Conservation (phyloP, 2,888 invertebrate genomes). For the Thelaira solivaga region DNA sequence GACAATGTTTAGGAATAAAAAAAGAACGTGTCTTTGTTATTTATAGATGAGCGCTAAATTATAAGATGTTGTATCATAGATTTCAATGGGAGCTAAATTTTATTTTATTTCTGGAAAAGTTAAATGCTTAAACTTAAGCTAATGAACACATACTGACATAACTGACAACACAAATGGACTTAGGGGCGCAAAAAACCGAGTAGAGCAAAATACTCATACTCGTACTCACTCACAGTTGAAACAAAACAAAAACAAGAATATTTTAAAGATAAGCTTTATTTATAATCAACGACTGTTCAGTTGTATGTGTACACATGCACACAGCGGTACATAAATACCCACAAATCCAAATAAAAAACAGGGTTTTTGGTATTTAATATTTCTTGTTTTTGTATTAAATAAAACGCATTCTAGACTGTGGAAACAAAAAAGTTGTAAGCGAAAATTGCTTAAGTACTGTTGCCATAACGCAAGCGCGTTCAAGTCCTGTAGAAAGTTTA, state of each 20-base stretch:
- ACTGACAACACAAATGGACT: slow-evolving; percentile 2
- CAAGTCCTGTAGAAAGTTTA: no score
- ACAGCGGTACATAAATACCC: no score
- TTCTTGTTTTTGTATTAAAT: not conserved
- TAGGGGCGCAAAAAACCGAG: not conserved
- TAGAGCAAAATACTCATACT: not conserved
- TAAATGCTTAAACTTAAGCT: slow-evolving; percentile 19
- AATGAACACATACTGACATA: slow-evolving; percentile 20
- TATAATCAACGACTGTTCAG: slow-evolving; percentile 22
- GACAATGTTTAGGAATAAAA: no score
- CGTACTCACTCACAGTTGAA: slow-evolving; percentile 3
- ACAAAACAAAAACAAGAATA: slow-evolving; percentile 33
- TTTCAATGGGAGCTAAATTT: slow-evolving; percentile 18
- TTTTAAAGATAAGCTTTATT: slow-evolving; percentile 52
- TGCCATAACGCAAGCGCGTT: no score
- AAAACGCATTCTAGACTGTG: no score
- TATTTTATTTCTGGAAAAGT: slow-evolving; percentile 22
- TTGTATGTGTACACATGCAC: not conserved
- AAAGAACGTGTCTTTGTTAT: slow-evolving; percentile 52
- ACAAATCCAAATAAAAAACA: no score
- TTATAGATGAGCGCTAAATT: slow-evolving; percentile 47
- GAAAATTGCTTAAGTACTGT: no score
- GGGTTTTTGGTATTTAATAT: slow-evolving; percentile 11
- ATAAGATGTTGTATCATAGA: slow-evolving; percentile 39
- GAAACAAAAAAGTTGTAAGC: no score